Evolutionary conservation across 2,888 invertebrate species (phyloP).

Genomic region (Brachylomia viminalis): DNA sequence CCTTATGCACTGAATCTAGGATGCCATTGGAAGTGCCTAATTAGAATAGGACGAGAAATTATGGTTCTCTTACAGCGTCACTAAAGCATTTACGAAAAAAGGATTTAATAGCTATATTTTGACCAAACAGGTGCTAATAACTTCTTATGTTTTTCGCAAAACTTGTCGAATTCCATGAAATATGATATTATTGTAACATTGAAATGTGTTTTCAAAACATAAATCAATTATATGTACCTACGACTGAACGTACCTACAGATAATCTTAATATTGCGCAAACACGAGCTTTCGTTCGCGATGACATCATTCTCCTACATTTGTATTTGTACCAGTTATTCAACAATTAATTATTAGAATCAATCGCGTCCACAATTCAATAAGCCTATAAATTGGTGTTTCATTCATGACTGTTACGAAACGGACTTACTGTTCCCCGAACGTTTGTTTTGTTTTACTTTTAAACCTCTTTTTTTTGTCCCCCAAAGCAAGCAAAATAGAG

Average conservation of each 20-base stretch:
- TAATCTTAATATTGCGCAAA: constrained; percentile 42
- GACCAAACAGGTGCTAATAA: neutral
- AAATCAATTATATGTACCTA: constrained; percentile 14
- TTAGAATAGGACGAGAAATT: neutral
- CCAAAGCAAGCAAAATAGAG: neutral
- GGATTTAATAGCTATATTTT: neutral
- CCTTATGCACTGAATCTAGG: constrained; percentile 7
- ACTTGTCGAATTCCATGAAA: constrained; percentile 6
- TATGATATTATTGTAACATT: neutral
- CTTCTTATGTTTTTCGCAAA: neutral
- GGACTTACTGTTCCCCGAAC: neutral
- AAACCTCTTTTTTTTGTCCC: neutral
- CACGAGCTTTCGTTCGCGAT: constrained; percentile 56
- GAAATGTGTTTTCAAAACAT: constrained; percentile 15
- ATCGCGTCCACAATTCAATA: neutral
- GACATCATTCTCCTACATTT: constrained; percentile 64
- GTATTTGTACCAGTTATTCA: constrained; percentile 50
- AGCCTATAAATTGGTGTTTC: constrained; percentile 2
- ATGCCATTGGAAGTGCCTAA: constrained; percentile 5
- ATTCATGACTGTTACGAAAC: constrained; percentile 10
- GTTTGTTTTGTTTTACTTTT: neutral
- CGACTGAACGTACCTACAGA: constrained; percentile 4
- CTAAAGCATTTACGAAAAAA: neutral
- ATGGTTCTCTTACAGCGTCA: neutral
- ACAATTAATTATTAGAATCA: constrained; percentile 38